A percentile compares a stretch with the other conserved stretches of the same genome.
These are phyloP conservation scores for Lycophotia porphyrea DNA, from an alignment of 2,888 invertebrate species.

Conservation along the genomic window DNA sequence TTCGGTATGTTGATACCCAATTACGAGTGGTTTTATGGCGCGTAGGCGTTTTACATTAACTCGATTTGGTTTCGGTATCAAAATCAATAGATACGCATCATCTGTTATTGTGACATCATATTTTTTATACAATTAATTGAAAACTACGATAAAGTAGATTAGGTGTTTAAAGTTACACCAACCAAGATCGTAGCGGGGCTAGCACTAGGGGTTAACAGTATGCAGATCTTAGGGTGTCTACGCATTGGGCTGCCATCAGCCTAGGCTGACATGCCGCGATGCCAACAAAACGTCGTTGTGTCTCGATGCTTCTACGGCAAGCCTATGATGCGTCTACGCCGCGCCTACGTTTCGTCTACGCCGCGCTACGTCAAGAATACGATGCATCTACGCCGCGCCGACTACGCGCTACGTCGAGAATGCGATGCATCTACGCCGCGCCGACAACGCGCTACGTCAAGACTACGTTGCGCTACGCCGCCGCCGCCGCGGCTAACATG, in stretches of 20 bases:
- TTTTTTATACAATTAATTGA: conserved; percentile 18
- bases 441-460: background rate
- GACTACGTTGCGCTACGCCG: too few species aligned
- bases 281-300: too few species aligned
- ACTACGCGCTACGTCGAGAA: too few species aligned
- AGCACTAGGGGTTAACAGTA: too few species aligned
- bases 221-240: background rate
- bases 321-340: background rate
- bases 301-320: too few species aligned
- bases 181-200: background rate
- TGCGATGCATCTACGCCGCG: background rate
- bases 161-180: conserved; percentile 18
- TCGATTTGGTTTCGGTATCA: conserved; percentile 36
- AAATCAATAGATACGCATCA: conserved; percentile 38
- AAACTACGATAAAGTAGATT: conserved; percentile 10
- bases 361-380: background rate
- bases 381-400: background rate
- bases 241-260: background rate
- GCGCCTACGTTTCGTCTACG: background rate
- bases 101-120: conserved; percentile 34
- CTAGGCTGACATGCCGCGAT: too few species aligned
- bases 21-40: conserved; percentile 56
- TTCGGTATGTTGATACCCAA: conserved; percentile 48
- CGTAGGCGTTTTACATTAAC: conserved; percentile 52
- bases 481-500: too few species aligned